phyloP scores from a whole-genome alignment of 1,140 invertebrate species.

The Drosophila elegans region DNA sequence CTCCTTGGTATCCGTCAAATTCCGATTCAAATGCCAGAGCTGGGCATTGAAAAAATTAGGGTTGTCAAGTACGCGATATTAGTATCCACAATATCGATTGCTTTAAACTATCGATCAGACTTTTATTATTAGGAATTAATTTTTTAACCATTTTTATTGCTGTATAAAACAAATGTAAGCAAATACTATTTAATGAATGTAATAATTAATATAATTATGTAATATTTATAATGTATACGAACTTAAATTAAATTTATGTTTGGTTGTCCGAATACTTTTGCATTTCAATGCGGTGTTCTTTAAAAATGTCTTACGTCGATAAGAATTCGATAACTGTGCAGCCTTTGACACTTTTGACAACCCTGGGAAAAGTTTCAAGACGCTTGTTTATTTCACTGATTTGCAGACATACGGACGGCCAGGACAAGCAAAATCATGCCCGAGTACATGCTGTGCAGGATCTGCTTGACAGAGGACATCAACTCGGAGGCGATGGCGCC shows the following conservation, averaged over 20 bases:
- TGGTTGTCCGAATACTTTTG: too few species aligned
- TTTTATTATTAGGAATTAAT: too few species aligned
- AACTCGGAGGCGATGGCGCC: constrained; percentile 67
- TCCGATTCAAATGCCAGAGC: constrained; percentile 10
- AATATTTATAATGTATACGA: too few species aligned
- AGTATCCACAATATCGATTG: not conserved
- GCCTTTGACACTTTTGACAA: constrained; percentile 8
- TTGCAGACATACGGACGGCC: constrained; percentile 9
- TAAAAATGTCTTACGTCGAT: not conserved
- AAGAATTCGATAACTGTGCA: constrained; percentile 4
- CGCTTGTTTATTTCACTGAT: constrained; percentile 45
- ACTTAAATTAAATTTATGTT: too few species aligned
- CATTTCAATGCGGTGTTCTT: too few species aligned
- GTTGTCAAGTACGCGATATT: constrained; percentile 1
- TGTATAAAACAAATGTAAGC: too few species aligned
- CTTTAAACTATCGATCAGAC: not conserved
- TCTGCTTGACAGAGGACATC: constrained; percentile 73
- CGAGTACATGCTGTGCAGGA: constrained; percentile 74
- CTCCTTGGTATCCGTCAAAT: not conserved
- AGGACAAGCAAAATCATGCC: constrained; percentile 56
- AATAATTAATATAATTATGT: too few species aligned
- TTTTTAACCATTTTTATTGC: too few species aligned
- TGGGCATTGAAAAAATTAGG: not conserved
- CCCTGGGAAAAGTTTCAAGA: constrained; percentile 27
- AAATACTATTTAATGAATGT: too few species aligned